A percentile compares a stretch with the other conserved stretches of the same genome.
Conservation (phyloP, 2,797 vertebrate genomes). For the Microctenopoma steveboyesi region DNA sequence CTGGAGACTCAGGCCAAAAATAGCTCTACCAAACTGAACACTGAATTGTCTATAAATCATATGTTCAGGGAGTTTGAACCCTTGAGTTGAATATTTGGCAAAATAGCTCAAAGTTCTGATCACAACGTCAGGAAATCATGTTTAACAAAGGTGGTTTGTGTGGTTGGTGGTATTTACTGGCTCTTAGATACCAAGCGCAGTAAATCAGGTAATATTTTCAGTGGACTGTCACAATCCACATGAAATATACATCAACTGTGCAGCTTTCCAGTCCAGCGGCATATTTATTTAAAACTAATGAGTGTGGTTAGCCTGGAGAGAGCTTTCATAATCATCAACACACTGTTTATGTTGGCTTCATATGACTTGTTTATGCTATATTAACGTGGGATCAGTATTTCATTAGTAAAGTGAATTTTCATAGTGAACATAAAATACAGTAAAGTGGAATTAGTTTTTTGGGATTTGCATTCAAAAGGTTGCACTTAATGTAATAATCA, state of each 20-base stretch:
- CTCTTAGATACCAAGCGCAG: constrained; percentile 23
- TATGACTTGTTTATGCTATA: constrained; percentile 14
- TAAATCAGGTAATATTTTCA: constrained; percentile 50
- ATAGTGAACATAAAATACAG: constrained; percentile 19
- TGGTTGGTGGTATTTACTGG: constrained; percentile 35
- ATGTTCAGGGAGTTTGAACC: constrained; percentile 21
- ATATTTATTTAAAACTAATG: constrained; percentile 68
- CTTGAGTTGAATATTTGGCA: constrained; percentile 35
- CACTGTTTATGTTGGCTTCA: constrained; percentile 54
- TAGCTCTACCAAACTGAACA: constrained; percentile 35
- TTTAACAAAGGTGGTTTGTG: constrained; percentile 31
- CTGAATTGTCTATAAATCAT: constrained; percentile 50
- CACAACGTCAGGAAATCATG: constrained; percentile 38
- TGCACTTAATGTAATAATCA: constrained; percentile 51
- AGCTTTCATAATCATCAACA: constrained; percentile 39
- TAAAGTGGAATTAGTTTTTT: constrained; percentile 12
- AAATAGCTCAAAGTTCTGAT: constrained; percentile 14
- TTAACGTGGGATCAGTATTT: constrained; percentile 20
- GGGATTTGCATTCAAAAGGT: constrained; percentile 30
- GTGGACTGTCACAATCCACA: constrained; percentile 31
- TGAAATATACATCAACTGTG: constrained; percentile 55
- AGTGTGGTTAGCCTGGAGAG: constrained; percentile 32
- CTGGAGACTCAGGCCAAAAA: constrained; percentile 31
- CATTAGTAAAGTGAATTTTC: constrained; percentile 28
- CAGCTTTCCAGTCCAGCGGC: constrained; percentile 27